A percentile compares a stretch with the other conserved stretches of the same genome.
Conservation (phyloP, 2,797 vertebrate species). For the Mergus octosetaceus region DNA sequence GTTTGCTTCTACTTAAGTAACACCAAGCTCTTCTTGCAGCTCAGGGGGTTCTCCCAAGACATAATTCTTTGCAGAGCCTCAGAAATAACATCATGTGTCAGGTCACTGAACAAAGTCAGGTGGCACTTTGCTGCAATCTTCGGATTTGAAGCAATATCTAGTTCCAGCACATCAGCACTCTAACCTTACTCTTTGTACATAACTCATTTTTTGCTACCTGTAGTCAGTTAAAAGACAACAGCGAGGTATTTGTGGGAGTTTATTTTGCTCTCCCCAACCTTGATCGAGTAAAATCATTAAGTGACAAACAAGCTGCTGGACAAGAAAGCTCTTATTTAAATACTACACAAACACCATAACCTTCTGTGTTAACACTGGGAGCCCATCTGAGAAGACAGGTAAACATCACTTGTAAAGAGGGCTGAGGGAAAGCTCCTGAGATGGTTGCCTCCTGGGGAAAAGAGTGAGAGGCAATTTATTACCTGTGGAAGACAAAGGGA, state of each 20-base stretch:
- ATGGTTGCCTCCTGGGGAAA: neutral
- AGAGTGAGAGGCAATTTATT: neutral
- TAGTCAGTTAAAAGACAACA: neutral
- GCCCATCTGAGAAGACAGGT: neutral
- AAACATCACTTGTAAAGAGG: neutral
- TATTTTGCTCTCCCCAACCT: neutral
- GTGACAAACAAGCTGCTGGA: neutral
- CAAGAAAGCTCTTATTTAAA: neutral
- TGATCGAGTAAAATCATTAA: neutral
- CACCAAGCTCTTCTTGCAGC: neutral
- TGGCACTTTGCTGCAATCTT: neutral
- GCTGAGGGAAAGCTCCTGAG: neutral
- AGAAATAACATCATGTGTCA: neutral
- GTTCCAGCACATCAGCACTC: neutral
- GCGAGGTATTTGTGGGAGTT: neutral
- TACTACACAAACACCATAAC: accelerated
- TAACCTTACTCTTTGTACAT: neutral
- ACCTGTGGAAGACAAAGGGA: neutral
- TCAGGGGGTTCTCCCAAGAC: neutral
- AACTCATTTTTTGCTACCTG: neutral
- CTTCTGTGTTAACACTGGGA: neutral
- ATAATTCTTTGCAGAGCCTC: neutral
- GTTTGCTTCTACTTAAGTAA: neutral
- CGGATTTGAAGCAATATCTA: neutral
- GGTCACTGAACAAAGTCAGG: neutral